Evolutionary conservation across 1,140 invertebrate genomes (phyloP).

Genomic region (Zaprionus gabonicus): DNA sequence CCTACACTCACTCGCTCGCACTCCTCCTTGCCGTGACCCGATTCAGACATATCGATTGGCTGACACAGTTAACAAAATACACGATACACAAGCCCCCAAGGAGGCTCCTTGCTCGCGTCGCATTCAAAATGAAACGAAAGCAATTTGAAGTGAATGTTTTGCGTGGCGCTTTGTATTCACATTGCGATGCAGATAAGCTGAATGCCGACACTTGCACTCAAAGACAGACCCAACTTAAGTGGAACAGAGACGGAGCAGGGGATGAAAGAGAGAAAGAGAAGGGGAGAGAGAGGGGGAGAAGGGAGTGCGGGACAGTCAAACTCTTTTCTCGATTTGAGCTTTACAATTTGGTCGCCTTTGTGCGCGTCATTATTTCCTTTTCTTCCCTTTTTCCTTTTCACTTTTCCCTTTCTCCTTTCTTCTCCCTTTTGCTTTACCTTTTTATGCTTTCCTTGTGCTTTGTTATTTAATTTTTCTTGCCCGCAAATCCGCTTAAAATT

Average conservation of each 20-base stretch:
- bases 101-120: background rate
- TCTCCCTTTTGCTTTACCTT: conserved; percentile 10
- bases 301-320: background rate
- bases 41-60: conserved; percentile 18
- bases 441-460: conserved; percentile 23
- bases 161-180: conserved; percentile 8
- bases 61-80: background rate
- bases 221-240: conserved; percentile 5
- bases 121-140: conserved; percentile 3
- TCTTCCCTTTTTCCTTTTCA: background rate
- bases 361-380: conserved; percentile 34
- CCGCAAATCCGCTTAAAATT: conserved; percentile 59
- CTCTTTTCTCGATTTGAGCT: conserved; percentile 9
- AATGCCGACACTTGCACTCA: conserved; percentile 32
- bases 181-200: conserved; percentile 36
- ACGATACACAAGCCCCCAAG: background rate
- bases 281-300: background rate
- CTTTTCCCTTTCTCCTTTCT: conserved; percentile 5
- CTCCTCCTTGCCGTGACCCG: background rate
- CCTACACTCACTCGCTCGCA: background rate
- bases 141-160: conserved; percentile 27
- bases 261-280: no score
- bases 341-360: conserved; percentile 41
- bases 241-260: background rate
- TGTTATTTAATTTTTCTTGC: conserved; percentile 42